Conservation (phyloP, 1,140 invertebrate species). For the Zelostemma sp. region DNA sequence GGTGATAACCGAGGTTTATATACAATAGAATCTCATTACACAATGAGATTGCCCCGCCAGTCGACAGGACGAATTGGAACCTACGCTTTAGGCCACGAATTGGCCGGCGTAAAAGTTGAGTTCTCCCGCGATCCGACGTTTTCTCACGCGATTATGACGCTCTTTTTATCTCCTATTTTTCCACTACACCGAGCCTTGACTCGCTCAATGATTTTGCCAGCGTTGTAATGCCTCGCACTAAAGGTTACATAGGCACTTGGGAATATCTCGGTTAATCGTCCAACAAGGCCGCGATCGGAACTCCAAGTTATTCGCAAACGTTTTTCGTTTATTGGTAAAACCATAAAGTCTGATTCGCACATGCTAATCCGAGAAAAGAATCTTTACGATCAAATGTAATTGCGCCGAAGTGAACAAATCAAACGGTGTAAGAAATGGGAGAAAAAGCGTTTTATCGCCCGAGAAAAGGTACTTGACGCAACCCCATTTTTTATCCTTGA, state of each 20-base stretch:
- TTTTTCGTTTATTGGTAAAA: background rate
- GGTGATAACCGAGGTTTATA: conserved; percentile 13
- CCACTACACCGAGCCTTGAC: conserved; percentile 13
- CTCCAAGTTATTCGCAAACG: conserved; percentile 14
- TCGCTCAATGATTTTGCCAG: background rate
- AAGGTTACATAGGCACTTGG: conserved; percentile 31
- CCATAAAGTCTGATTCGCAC: too few species aligned
- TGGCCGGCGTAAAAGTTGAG: background rate
- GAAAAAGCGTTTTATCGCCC: too few species aligned
- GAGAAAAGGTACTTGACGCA: too few species aligned
- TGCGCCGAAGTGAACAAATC: too few species aligned
- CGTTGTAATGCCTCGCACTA: background rate
- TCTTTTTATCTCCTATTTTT: conserved; percentile 2
- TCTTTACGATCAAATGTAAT: too few species aligned
- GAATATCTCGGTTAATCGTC: conserved; percentile 7
- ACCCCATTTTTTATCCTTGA: too few species aligned
- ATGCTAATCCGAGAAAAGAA: too few species aligned
- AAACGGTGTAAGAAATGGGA: too few species aligned
- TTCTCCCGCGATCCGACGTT: conserved; percentile 16
- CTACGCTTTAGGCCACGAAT: conserved; percentile 7
- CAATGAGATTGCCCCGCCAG: conserved; percentile 6
- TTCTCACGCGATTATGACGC: conserved; percentile 19
- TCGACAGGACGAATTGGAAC: background rate
- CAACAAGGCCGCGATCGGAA: conserved; percentile 23
- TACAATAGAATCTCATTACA: conserved; percentile 7